Base-by-base conservation (phyloP, 37 sponge, comb jelly and placozoan genomes). In the Oscarella lobularis region DNA sequence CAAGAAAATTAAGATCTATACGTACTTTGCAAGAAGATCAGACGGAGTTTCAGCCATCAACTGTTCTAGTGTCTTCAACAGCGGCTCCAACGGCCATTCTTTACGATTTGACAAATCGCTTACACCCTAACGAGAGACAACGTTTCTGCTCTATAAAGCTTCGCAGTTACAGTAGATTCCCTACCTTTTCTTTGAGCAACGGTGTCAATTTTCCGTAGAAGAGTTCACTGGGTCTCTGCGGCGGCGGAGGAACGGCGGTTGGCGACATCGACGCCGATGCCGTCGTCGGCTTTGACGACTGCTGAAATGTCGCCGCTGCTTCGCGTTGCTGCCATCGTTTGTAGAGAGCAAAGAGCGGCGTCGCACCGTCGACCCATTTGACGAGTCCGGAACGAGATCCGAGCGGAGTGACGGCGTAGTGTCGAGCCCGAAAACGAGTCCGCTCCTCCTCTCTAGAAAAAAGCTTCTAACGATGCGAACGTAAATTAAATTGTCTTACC, bases 251-350 rank as follows among this genome's bases (percentile, higher is more conserved):
- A 27, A 74, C 65, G 33, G 78, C 82, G 67, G 78, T 27, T 48
- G 60, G 14, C 9, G 60, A 27, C 60, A 48, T 27, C 20, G 60
- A 48, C 20, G 60, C 20, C 14, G 60, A 48, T 20, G 20, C 9
- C 9, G 60, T 48, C 60, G 60, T 20, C 60, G 20, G 14, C 60
- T 48, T 48, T 48, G 60, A 27, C 20, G 60, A 48, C 60, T 48
- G 9, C 36, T 67, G 69, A 2, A 86, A 83, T 36, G 81, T 90
- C 41, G 87, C 87, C 70, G 80, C 76, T 1, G 87, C 83, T 48
- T 95, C 96, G 73, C 96, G 79, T 81, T 95, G 96, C 48, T 95
- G 96, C 94, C 98, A 97, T 2, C 98, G 41, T 76, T 97, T 95
- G 85, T 95, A 95, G 75, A 95, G 85, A 14, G 91, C 88, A 85